A percentile compares a stretch with the other conserved stretches of the same genome.
phyloP scores from a whole-genome alignment of 2,888 invertebrate genomes.

The Sesia bembeciformis region DNA sequence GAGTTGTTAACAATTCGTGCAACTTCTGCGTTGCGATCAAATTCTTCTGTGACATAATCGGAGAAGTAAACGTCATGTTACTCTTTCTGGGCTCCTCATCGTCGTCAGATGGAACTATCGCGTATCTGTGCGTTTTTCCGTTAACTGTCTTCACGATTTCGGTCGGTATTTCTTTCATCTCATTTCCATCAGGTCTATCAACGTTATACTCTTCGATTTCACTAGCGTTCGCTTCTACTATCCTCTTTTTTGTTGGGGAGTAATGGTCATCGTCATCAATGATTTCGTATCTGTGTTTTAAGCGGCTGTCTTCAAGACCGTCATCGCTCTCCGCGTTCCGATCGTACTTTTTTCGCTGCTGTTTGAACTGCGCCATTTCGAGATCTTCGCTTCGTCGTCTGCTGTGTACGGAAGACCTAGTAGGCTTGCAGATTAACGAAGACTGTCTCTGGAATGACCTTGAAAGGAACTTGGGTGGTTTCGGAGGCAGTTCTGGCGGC shows the following conservation, averaged over 20 bases:
- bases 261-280: slow-evolving; percentile 61
- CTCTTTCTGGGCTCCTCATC: slow-evolving; percentile 56
- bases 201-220: slow-evolving; percentile 71
- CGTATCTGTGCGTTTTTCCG: slow-evolving; percentile 74
- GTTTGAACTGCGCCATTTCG: slow-evolving; percentile 62
- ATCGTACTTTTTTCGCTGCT: slow-evolving; percentile 34
- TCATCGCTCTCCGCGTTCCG: slow-evolving; percentile 47
- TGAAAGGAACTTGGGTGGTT: slow-evolving; percentile 50
- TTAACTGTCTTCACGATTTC: slow-evolving; percentile 78
- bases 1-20: slow-evolving; percentile 83
- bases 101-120: slow-evolving; percentile 74
- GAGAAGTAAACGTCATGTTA: slow-evolving; percentile 52
- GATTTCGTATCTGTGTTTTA: slow-evolving; percentile 70
- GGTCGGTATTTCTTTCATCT: slow-evolving; percentile 72
- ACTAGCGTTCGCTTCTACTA: slow-evolving; percentile 55
- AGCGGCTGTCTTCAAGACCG: slow-evolving; percentile 45
- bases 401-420: slow-evolving; percentile 37
- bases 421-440: slow-evolving; percentile 69
- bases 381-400: slow-evolving; percentile 57
- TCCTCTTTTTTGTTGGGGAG: slow-evolving; percentile 66
- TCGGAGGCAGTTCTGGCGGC: slow-evolving; percentile 61
- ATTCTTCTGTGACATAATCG: slow-evolving; percentile 73
- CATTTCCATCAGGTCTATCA: slow-evolving; percentile 66
- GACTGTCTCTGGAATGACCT: slow-evolving; percentile 54
- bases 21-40: slow-evolving; percentile 83